phyloP scores from a whole-genome alignment of 2,113 vertebrate genomes.

The Nesoenas mayeri region DNA sequence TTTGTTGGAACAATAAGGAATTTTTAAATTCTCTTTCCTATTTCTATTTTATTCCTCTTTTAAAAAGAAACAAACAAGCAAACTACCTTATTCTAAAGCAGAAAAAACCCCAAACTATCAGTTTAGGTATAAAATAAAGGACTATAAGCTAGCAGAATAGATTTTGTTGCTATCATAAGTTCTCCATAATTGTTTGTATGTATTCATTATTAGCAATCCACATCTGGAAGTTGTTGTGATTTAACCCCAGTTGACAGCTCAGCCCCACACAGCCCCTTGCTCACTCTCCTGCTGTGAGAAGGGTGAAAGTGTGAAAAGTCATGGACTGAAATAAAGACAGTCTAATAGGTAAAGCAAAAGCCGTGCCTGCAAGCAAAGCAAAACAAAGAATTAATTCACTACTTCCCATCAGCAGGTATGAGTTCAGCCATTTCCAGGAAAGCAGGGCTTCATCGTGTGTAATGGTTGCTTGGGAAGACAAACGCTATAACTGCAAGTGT shows the following conservation, averaged over 20 bases:
- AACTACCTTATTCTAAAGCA: background rate
- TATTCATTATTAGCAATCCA: background rate
- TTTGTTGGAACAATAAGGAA: background rate
- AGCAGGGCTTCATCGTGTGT: fast-evolving
- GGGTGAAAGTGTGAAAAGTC: background rate
- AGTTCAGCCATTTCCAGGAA: background rate
- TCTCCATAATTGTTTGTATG: background rate
- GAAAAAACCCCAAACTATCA: background rate
- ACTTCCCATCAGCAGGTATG: background rate
- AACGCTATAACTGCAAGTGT: background rate
- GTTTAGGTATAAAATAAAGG: background rate
- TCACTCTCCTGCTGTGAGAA: background rate
- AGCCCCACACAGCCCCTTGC: background rate
- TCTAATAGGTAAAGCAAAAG: background rate
- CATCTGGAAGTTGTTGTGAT: background rate
- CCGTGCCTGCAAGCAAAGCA: background rate
- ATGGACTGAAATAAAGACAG: background rate
- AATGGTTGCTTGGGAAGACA: background rate
- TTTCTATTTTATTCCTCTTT: background rate
- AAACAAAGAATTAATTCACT: background rate
- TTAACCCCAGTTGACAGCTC: fast-evolving
- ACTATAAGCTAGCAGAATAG: background rate
- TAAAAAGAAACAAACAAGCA: background rate
- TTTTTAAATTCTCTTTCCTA: background rate
- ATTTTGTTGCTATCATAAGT: background rate